A percentile compares a stretch with the other conserved stretches of the same genome.
Conservation (phyloP, 2,888 invertebrate genomes). For the Ectropis crepuscularia region DNA sequence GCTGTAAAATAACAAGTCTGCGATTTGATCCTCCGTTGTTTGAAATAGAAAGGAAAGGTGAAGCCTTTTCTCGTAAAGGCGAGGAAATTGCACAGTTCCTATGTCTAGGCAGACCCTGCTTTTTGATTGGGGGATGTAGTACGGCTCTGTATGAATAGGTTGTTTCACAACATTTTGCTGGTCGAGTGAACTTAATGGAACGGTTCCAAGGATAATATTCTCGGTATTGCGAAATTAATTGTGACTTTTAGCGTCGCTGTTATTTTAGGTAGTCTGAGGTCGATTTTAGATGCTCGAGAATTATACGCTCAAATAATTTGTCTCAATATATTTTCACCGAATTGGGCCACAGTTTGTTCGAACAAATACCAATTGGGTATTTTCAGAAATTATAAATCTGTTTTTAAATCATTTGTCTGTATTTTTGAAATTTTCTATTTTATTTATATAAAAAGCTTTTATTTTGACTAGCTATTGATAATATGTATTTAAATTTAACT, state of each 20-base stretch:
- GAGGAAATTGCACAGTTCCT: slow-evolving; percentile 44
- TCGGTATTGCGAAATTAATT: slow-evolving; percentile 24
- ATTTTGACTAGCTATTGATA: too few relatives aligned
- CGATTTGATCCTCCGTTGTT: slow-evolving; percentile 32
- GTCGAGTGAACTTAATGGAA: slow-evolving; percentile 29
- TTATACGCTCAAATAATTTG: slow-evolving; percentile 9
- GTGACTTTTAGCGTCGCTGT: slow-evolving; percentile 27
- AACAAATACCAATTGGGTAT: too few relatives aligned
- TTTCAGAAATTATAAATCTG: too few relatives aligned
- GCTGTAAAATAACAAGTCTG: slow-evolving; percentile 30
- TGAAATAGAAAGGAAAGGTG: slow-evolving; percentile 36
- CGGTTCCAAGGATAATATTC: slow-evolving; percentile 24
- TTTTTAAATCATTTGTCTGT: too few relatives aligned
- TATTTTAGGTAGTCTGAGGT: slow-evolving; percentile 19
- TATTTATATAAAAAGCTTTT: too few relatives aligned
- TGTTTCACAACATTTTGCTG: slow-evolving; percentile 30
- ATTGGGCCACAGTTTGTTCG: not conserved
- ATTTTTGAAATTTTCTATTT: too few relatives aligned
- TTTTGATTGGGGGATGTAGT: slow-evolving; percentile 37
- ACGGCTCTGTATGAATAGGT: slow-evolving; percentile 6
- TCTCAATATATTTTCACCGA: not conserved
- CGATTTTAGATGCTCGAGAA: slow-evolving; percentile 12
- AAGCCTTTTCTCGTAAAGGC: slow-evolving; percentile 39
- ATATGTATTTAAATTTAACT: too few relatives aligned
- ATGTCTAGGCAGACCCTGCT: slow-evolving; percentile 36